These are phyloP conservation scores for Drosophila sturtevanti DNA, from an alignment of 1,140 invertebrate genomes.

Conservation along the genomic window DNA sequence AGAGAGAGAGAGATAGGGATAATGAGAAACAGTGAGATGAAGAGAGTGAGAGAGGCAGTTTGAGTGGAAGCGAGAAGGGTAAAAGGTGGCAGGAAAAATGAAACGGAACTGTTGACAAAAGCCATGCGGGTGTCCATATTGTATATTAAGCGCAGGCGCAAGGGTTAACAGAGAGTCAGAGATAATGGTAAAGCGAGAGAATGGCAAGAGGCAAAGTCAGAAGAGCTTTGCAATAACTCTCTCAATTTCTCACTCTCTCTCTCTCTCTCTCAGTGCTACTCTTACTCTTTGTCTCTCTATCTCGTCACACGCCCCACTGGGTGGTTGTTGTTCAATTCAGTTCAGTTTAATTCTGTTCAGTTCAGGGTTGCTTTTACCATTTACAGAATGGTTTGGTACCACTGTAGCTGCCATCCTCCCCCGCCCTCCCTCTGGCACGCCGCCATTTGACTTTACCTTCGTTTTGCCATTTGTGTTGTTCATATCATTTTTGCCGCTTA, in stretches of 20 bases:
- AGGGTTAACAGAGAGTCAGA: constrained; percentile 29
- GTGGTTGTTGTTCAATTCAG: constrained; percentile 49
- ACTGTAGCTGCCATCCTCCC: constrained; percentile 32
- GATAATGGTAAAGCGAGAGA: neutral
- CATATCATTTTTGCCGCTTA: constrained; percentile 43
- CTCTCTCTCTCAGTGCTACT: constrained; percentile 16
- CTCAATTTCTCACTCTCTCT: constrained; percentile 24
- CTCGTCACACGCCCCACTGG: constrained; percentile 59
- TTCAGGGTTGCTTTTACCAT: constrained; percentile 63
- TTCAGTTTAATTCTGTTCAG: constrained; percentile 36
- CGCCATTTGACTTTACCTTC: no score
- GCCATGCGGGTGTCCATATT: constrained; percentile 42
- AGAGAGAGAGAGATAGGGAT: constrained; percentile 18
- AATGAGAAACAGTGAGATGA: neutral
- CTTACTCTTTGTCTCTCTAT: constrained; percentile 2
- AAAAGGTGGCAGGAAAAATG: neutral
- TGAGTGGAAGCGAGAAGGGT: neutral
- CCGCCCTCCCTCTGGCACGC: no score
- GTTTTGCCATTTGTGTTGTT: constrained; percentile 29
- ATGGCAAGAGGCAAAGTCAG: no score
- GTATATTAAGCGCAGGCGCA: constrained; percentile 39
- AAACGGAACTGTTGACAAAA: constrained; percentile 61
- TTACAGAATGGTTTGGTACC: constrained; percentile 31
- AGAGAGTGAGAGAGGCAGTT: neutral
- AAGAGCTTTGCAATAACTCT: constrained; percentile 9